Evolutionary conservation across 2,888 invertebrate species (phyloP).

Genomic region (Phengaris alcon): DNA sequence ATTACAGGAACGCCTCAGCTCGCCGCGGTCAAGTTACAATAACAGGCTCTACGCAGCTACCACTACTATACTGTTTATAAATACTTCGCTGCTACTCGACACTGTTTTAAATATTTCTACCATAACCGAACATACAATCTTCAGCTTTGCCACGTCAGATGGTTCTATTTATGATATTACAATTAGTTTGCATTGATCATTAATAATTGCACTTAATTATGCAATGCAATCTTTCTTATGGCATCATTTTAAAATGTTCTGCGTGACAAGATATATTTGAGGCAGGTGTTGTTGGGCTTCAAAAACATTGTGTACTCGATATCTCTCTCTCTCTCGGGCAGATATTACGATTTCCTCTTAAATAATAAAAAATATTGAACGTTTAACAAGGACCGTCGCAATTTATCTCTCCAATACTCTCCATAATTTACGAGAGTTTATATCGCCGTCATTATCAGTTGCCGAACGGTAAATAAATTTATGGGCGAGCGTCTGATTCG

Average conservation of each 20-base stretch:
- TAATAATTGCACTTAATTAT: too few species aligned
- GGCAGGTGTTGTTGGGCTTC: too few species aligned
- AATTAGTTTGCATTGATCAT: too few species aligned
- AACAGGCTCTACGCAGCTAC: neutral
- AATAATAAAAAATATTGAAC: neutral
- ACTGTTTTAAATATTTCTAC: slow-evolving; percentile 17
- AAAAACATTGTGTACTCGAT: too few species aligned
- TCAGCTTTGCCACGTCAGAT: too few species aligned
- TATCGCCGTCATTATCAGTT: slow-evolving; percentile 14
- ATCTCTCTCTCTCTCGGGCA: neutral
- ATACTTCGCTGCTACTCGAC: neutral
- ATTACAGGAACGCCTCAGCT: neutral
- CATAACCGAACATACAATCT: too few species aligned
- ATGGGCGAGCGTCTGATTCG: slow-evolving; percentile 4
- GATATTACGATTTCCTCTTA: neutral
- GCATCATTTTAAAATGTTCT: too few species aligned
- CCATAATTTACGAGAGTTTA: slow-evolving; percentile 6
- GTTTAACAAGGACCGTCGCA: neutral
- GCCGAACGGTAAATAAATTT: slow-evolving; percentile 23
- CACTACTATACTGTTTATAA: slow-evolving; percentile 11
- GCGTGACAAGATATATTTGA: too few species aligned
- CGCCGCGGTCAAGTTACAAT: slow-evolving; percentile 7
- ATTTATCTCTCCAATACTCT: neutral
- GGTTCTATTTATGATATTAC: too few species aligned
- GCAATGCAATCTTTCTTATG: too few species aligned